Evolutionary conservation across 2,113 vertebrate genomes (phyloP), one percentile per base, ranked within the genome.

Genomic region (Mionectes macconnelli): DNA sequence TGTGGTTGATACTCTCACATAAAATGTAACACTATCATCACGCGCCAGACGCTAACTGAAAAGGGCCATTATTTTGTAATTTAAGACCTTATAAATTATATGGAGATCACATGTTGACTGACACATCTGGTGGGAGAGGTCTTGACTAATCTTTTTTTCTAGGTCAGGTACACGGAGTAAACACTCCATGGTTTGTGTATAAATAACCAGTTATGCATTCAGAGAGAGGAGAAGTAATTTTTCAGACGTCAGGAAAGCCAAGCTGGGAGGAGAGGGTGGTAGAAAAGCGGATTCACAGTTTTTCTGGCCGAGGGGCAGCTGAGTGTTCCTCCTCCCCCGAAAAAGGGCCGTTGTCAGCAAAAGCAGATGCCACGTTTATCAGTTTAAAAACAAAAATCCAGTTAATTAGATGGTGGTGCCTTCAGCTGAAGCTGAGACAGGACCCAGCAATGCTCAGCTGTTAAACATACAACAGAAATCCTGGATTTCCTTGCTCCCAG

Each of bases 21-120:
- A 97, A 97, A 98, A 97, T 87, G 90, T 90, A 87, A 95, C 74
- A 47, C 96, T 97, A 69, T 97, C 96, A 96, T 97, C 96, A 82
- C 84, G 87, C 97, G 97, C 98, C 98, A 98, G 92, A 96, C 17
- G 22, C 55, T 95, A 93, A 96, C 96, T 98, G 97, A 98, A 98
- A 98, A 98, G 97, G 94, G 94, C 84, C 96, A 98, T 98, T 98
- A 98, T 98, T 98, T 98, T 95, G 95, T 97, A 95, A 98, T 97
- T 97, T 97, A 98, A 98, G 96, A 96, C 91, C 95, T 97, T 97
- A 92, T 97, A 98, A 98, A 97, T 98, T 96, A 96, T 91, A 92
- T 93, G 96, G 96, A 95, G 94, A 97, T 98, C 96, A 56, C 73
- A 81, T 96, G 91, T 25, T 97, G 97, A 97, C 93, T 80, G 91